Conservation (phyloP, 2,113 vertebrate species). For the Rhadina sibilatrix region DNA sequence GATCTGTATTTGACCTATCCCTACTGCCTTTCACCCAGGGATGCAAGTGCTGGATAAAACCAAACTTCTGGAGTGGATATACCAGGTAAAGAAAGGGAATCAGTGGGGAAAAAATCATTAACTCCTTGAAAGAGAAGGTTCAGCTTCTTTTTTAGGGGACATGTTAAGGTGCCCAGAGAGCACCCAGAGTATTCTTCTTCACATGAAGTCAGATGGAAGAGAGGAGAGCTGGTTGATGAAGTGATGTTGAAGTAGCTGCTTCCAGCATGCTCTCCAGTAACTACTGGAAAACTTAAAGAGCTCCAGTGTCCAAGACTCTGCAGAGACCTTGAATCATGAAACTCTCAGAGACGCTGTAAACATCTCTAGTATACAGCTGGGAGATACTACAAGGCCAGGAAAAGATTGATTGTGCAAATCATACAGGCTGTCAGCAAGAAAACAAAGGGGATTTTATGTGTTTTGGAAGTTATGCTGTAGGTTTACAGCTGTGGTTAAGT, state of each 20-base stretch:
- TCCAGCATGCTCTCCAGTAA: background rate
- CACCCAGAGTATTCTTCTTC: background rate
- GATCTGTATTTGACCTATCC: background rate
- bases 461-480: background rate
- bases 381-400: background rate
- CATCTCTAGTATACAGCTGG: background rate
- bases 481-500: background rate
- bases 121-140: background rate
- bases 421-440: background rate
- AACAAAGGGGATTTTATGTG: background rate
- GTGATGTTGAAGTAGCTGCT: background rate
- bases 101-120: background rate
- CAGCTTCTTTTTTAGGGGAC: background rate
- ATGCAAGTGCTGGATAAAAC: background rate
- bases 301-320: background rate
- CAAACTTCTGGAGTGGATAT: background rate
- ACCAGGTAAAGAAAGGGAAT: background rate
- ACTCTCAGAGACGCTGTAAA: background rate
- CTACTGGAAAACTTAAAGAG: background rate
- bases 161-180: background rate
- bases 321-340: background rate
- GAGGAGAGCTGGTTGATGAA: background rate
- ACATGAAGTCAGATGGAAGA: background rate
- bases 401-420: background rate
- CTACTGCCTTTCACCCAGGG: background rate